Percentiles rank a stretch among this genome's conserved stretches.
Conservation (phyloP, 2,888 invertebrate genomes). For the Blastobasis adustella region DNA sequence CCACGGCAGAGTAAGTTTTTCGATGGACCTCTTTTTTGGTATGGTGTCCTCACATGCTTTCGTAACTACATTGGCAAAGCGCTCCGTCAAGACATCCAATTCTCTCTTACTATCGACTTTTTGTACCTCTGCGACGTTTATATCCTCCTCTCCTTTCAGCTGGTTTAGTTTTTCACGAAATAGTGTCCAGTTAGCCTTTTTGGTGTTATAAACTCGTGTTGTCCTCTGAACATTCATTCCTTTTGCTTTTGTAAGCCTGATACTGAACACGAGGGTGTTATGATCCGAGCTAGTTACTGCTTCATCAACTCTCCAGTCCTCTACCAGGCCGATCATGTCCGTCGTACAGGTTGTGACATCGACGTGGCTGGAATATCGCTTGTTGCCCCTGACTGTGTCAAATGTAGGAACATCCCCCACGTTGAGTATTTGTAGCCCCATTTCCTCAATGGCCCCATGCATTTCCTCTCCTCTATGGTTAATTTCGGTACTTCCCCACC, state of each 20-base stretch:
- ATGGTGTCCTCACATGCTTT: background rate
- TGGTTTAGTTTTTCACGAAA: constrained; percentile 3
- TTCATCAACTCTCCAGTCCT: constrained; percentile 4
- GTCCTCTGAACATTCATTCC: background rate
- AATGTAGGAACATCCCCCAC: too few species aligned
- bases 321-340: background rate
- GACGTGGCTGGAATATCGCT: too few species aligned
- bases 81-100: background rate
- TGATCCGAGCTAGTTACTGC: constrained; percentile 6
- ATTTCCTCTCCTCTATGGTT: too few species aligned
- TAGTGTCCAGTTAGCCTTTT: constrained; percentile 3
- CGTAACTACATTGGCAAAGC: background rate
- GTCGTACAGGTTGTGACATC: too few species aligned
- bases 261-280: constrained; percentile 1
- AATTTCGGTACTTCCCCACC: too few species aligned
- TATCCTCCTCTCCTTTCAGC: background rate
- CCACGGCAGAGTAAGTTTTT: background rate
- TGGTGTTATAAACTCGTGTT: constrained; percentile 6
- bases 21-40: background rate
- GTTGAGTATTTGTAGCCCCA: too few species aligned
- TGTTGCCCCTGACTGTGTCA: too few species aligned
- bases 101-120: too few species aligned
- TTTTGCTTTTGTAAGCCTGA: background rate
- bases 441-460: too few species aligned
- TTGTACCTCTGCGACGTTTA: background rate